phyloP scores from a whole-genome alignment of 30 jellyfish, hydroid and myxozoan species.

The Haliclystus octoradiatus region DNA sequence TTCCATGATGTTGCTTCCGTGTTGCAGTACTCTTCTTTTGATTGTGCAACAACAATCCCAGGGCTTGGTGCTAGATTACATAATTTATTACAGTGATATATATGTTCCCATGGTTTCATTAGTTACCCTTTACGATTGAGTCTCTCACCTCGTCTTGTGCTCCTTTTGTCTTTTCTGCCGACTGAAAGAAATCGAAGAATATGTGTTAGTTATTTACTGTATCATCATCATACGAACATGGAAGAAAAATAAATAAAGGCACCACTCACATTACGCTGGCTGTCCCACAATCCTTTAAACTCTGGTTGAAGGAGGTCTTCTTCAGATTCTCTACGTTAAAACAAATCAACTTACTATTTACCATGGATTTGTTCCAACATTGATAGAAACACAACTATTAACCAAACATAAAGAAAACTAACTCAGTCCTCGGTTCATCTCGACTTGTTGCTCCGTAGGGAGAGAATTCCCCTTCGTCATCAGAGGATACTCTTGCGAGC shows the following conservation, averaged over 20 bases:
- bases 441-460: slow-evolving; percentile 91
- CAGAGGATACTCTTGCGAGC: slow-evolving; percentile 65
- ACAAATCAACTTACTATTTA: neutral
- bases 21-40: slow-evolving; percentile 61
- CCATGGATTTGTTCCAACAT: neutral
- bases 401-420: too few relatives aligned
- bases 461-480: slow-evolving; percentile 84
- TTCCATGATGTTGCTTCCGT: slow-evolving; percentile 79
- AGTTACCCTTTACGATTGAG: too few relatives aligned
- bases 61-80: too few relatives aligned
- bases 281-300: slow-evolving; percentile 87
- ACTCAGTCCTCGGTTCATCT: slow-evolving; percentile 83
- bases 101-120: too few relatives aligned
- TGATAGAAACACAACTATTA: neutral
- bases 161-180: too few relatives aligned
- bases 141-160: too few relatives aligned
- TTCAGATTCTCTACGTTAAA: slow-evolving; percentile 43
- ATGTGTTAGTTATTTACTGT: neutral
- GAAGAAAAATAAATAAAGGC: neutral
- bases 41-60: slow-evolving; percentile 29
- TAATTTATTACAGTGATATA: too few relatives aligned
- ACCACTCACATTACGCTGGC: slow-evolving; percentile 17
- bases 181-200: neutral
- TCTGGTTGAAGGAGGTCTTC: slow-evolving; percentile 92
- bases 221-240: neutral